Percentiles rank a stretch among this genome's conserved stretches.
Evolutionary conservation across 2,888 invertebrate species (phyloP).

Genomic region (Brenthis daphne): DNA sequence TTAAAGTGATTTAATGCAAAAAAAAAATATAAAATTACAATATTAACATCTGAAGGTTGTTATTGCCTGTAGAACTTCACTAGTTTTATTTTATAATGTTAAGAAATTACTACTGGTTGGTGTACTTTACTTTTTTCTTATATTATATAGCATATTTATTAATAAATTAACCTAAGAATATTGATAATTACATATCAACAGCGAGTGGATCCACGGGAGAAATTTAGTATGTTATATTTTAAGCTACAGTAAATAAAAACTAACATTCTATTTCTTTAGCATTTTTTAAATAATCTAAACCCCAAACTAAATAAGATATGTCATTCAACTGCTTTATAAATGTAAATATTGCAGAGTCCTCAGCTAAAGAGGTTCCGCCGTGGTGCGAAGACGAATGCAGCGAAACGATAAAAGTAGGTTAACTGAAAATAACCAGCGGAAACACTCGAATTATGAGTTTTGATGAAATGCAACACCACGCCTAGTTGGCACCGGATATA

Average conservation of each 20-base stretch:
- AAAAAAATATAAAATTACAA: too few relatives aligned
- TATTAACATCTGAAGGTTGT: too few relatives aligned
- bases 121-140: too few relatives aligned
- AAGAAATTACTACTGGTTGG: too few relatives aligned
- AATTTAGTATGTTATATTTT: not conserved
- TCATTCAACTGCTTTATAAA: conserved; percentile 22
- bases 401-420: conserved; percentile 61
- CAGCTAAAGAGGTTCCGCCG: conserved; percentile 35
- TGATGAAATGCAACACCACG: conserved; percentile 70
- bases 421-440: conserved; percentile 73
- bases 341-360: conserved; percentile 25
- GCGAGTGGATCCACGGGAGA: not conserved
- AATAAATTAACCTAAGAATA: too few relatives aligned
- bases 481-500: conserved; percentile 64
- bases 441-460: conserved; percentile 78
- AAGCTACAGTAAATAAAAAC: conserved; percentile 3
- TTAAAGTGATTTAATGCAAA: too few relatives aligned
- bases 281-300: conserved; percentile 16
- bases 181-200: too few relatives aligned
- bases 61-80: too few relatives aligned
- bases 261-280: not conserved
- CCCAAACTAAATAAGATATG: conserved; percentile 18
- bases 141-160: too few relatives aligned
- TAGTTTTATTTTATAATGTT: too few relatives aligned
- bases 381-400: conserved; percentile 36